A percentile compares a stretch with the other conserved stretches of the same genome.
phyloP scores from a whole-genome alignment of 2,888 invertebrate species.

The Lasioglossum malachurum region DNA sequence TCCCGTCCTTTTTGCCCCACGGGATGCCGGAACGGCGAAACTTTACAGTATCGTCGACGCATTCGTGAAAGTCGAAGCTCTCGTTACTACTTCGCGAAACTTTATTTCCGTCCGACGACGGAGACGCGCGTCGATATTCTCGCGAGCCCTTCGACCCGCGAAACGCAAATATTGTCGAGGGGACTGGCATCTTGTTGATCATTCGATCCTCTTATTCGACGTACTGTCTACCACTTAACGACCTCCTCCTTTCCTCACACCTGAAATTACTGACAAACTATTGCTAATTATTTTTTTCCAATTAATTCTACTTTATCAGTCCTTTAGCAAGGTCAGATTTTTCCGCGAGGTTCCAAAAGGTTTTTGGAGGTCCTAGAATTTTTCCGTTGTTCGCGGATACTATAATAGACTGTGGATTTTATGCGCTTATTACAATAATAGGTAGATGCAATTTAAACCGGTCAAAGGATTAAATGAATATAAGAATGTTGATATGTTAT shows the following conservation, averaged over 20 bases:
- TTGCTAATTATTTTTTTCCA: neutral
- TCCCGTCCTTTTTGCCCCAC: constrained; percentile 1
- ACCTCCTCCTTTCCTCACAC: neutral
- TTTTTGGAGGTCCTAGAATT: too few species aligned
- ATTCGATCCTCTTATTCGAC: too few species aligned
- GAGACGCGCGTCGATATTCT: neutral
- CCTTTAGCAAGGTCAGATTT: too few species aligned
- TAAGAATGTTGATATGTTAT: too few species aligned
- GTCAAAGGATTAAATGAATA: too few species aligned
- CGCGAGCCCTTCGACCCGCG: neutral
- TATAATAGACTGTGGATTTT: too few species aligned
- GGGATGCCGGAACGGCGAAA: constrained; percentile 5
- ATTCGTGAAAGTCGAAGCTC: constrained; percentile 5
- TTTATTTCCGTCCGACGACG: constrained; percentile 3
- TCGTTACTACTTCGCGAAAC: neutral
- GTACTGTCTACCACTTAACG: too few species aligned
- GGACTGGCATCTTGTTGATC: neutral
- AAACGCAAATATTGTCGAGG: neutral
- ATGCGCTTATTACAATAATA: too few species aligned
- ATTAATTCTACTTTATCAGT: neutral
- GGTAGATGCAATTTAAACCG: too few species aligned
- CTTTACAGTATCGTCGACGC: constrained; percentile 4
- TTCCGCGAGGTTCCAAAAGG: too few species aligned
- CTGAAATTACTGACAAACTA: neutral
- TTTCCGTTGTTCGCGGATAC: too few species aligned